Base-by-base conservation (phyloP, 2,113 vertebrate genomes). In the Pithys albifrons region DNA sequence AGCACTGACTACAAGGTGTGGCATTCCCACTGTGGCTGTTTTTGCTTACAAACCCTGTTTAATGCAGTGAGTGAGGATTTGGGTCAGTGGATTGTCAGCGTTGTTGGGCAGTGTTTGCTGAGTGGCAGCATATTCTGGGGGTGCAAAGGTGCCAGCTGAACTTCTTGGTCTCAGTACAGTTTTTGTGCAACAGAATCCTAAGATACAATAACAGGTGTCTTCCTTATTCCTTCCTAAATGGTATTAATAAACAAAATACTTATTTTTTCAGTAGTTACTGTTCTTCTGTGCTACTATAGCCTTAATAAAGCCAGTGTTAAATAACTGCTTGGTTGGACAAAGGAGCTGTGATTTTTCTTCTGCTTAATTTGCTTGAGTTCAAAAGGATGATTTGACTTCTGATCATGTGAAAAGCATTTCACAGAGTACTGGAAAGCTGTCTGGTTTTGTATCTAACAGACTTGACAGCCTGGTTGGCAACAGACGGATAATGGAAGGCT, bases 321-420 rank as follows among this genome's bases (percentile, higher is more conserved):
- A 51, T 73, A 73, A 76, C 39, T 49, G n/a, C 82, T 82, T 75
- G 41, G n/a, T 80, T 92, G 75, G 91, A 95, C 57, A 84, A 73
- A 86, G 65, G 57, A 93, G 29, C 79, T 81, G 0, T 77, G 91
- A 92, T 92, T 93, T 91, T 86, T 64, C 39, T 94, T 88, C 61
- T 0, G 2, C 85, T 88, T 92, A 93, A 94, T 93, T 94, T 89
- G n/a, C 83, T 91, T 57, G 64, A 52, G 52, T 96, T 96, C 88
- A 69, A 64, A 93, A 80, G 82, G 83, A 80, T 11, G 9, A 81
- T 91, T 78, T 95, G 95, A 92, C 65, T 94, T 88, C 79, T 95
- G 93, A 90, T 95, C 65, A 51, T 62, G 82, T 89, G 85, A 93
- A 86, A 86, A 89, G 64, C 81, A 69, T 95, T 96, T 94, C 58